These are phyloP conservation scores for Pararge aegeria DNA, from an alignment of 1,140 invertebrate species.

Conservation along the genomic window DNA sequence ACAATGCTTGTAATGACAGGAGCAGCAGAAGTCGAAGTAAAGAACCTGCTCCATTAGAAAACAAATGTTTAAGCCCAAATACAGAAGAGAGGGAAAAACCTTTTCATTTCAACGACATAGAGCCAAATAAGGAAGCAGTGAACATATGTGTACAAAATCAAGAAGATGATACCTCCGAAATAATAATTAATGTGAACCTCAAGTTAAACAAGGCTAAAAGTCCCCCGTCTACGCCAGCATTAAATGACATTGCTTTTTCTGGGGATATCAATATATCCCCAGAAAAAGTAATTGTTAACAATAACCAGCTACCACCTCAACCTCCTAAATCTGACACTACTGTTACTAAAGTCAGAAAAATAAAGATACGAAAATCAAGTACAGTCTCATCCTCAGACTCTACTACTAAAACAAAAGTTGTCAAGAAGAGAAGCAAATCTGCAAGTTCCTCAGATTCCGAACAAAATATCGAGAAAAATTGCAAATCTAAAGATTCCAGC, in stretches of 20 bases:
- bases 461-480: constrained; percentile 48
- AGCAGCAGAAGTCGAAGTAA: constrained; percentile 60
- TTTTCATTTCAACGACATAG: constrained; percentile 25
- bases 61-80: constrained; percentile 29
- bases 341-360: constrained; percentile 73
- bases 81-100: constrained; percentile 39
- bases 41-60: constrained; percentile 54
- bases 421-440: constrained; percentile 77
- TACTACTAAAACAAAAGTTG: constrained; percentile 66
- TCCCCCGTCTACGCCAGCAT: constrained; percentile 28
- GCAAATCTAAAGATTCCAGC: constrained; percentile 44
- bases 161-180: constrained; percentile 58
- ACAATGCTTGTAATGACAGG: constrained; percentile 48
- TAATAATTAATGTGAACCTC: constrained; percentile 67
- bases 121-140: constrained; percentile 39
- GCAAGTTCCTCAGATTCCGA: constrained; percentile 80
- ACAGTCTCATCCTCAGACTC: constrained; percentile 67
- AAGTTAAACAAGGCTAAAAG: constrained; percentile 63
- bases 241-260: constrained; percentile 43
- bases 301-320: constrained; percentile 81
- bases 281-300: constrained; percentile 64
- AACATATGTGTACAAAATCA: constrained; percentile 43
- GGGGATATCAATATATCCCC: too few species aligned
- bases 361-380: constrained; percentile 62
- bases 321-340: constrained; percentile 80